A percentile compares a stretch with the other conserved stretches of the same genome.
Conservation (phyloP, 2,113 vertebrate species). For the Montifringilla adamsi region DNA sequence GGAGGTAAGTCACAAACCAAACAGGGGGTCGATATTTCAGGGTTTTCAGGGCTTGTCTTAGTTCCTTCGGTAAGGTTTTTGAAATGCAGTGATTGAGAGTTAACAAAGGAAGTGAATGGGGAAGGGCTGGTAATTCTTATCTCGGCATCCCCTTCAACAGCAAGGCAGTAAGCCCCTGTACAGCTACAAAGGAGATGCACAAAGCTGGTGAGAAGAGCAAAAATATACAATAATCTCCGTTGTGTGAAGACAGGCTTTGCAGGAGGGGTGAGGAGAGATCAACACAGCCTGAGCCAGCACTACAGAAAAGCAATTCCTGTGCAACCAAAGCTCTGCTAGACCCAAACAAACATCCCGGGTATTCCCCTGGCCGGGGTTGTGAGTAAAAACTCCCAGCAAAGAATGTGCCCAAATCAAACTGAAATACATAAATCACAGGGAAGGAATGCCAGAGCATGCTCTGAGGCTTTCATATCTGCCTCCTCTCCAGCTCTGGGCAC, state of each 20-base stretch:
- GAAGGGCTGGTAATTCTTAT: not conserved
- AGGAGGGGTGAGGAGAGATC: not conserved
- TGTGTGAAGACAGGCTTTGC: not conserved
- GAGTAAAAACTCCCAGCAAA: not conserved
- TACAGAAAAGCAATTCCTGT: not conserved
- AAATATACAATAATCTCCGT: not conserved
- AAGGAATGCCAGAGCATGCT: not conserved
- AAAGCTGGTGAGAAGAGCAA: not conserved
- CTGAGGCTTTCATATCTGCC: not conserved
- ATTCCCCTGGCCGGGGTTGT: not conserved
- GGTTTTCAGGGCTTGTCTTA: not conserved
- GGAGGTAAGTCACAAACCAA: not conserved
- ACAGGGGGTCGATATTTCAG: not conserved
- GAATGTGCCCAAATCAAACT: not conserved
- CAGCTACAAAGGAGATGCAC: not conserved
- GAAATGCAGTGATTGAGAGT: fast-evolving
- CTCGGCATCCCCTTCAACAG: not conserved
- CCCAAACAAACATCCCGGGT: not conserved
- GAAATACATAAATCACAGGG: not conserved
- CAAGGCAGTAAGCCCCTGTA: not conserved
- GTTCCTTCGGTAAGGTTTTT: not conserved
- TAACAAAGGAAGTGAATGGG: not conserved
- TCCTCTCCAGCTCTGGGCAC: not conserved
- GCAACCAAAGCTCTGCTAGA: not conserved
- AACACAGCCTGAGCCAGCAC: not conserved